Evolutionary conservation across 1,140 invertebrate genomes (phyloP), one percentile per base, ranked within the genome.

Genomic region (Camponotus vicinus): DNA sequence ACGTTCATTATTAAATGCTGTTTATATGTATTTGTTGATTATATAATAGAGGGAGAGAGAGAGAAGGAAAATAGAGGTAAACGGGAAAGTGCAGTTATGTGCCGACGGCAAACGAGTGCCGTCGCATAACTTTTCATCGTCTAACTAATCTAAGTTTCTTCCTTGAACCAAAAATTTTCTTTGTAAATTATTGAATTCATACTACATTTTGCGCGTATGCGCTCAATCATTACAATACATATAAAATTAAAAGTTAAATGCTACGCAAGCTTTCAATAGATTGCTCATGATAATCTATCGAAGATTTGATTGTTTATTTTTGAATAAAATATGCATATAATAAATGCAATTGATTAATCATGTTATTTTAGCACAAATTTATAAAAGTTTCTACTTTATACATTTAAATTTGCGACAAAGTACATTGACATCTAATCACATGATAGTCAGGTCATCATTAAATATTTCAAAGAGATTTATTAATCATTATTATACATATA

Each of bases 71-170:
- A 40, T 3, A 34, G 13, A 45, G 21, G n/a, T 9, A 32, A 42
- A 40, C 13, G 66, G 59, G 13, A 52, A 52, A 52, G 13, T 66
- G 57, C 11, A 64, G 49, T 86, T 78, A 90, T 66, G 61, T 88
- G 88, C 92, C 92, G 92, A 90, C 92, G 92, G 92, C 88, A 90
- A 78, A 86, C 91, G 87, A 69, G 55, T 85, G 70, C 92, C 92
- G 92, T 93, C 92, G 92, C 91, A 82, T 7, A 45, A 63, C 69
- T 15, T 57, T 75, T 52, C 57, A 34, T 45, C 55, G 2, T 0
- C 42, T 27, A 42, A 77, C 27, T 27, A 0, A 7, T 13, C 2
- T 8, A 63, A 76, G 49, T 52, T 71, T 15, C 4, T 57, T 67
- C 32, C 32, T 59, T 59, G 13, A 66, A 42, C 3, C 2, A 70